These are phyloP conservation scores for Macrotrachela quadricornifera DNA, from an alignment of 1,140 invertebrate species.

Conservation along the genomic window DNA sequence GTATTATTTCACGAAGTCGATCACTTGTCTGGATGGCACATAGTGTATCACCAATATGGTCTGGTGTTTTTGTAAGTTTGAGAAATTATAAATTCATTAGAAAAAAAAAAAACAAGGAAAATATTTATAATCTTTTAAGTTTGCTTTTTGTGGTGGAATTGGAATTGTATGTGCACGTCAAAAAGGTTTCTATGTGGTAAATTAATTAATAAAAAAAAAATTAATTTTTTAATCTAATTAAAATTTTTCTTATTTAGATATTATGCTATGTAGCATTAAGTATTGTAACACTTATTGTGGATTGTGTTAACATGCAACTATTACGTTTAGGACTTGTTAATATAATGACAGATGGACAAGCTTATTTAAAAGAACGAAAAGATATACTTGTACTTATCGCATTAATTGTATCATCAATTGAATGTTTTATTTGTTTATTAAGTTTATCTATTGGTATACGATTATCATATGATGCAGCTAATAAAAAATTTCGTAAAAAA, in stretches of 20 bases:
- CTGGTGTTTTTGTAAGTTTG: constrained; percentile 29
- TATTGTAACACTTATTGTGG: constrained; percentile 28
- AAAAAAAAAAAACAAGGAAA: no score
- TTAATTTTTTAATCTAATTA: no score
- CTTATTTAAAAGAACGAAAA: constrained; percentile 25
- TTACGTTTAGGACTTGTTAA: constrained; percentile 29
- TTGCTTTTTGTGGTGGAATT: no score
- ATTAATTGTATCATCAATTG: constrained; percentile 19
- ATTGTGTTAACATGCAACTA: constrained; percentile 30
- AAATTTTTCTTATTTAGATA: constrained; percentile 16
- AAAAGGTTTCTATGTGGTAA: no score
- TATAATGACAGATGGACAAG: constrained; percentile 30
- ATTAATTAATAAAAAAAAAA: no score
- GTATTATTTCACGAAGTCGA: constrained; percentile 23
- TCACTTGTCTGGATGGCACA: constrained; percentile 31
- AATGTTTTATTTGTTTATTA: constrained; percentile 25
- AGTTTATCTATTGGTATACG: constrained; percentile 24
- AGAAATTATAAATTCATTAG: no score
- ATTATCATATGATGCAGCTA: constrained; percentile 25
- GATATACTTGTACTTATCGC: constrained; percentile 28
- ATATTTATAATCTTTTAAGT: no score
- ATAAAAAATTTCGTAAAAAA: constrained; percentile 24
- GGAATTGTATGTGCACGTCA: no score
- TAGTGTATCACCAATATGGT: constrained; percentile 32
- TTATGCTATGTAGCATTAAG: constrained; percentile 31